Evolutionary conservation across 2,888 invertebrate genomes (phyloP), one percentile per base, ranked within the genome.

Genomic region (Digitonthophagus gazella): DNA sequence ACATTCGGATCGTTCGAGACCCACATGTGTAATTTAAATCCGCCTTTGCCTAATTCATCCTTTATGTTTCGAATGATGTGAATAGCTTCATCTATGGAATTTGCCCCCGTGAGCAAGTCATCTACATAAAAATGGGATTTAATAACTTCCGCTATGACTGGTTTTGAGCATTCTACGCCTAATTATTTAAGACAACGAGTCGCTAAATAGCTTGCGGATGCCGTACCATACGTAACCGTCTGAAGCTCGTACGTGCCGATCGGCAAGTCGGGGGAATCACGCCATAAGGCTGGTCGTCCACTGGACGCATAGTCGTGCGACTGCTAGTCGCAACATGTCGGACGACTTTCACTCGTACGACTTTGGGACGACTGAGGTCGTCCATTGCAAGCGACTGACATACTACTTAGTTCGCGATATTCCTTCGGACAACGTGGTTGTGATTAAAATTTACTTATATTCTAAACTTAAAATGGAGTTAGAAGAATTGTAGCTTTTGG

Each of bases 51-150:
- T 15, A 66, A 15, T 11, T 66, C 61, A 2, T 15, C 22, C 14
- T 22, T 6, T 58, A 69, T 4, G 15, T 65, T n/a, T 8, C 66
- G 57, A n/a, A 22, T 15, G 8, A 66, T 44, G 14, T 15, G n/a
- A 5, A 6, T 15, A 14, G 67, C 65, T 64, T 72, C 68, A 0
- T 69, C 55, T 15, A 68, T 16, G 0, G 70, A 58, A 14, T 58
- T 18, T 70, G 67, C 71, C 71, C 73, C 64, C 11, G 58, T 64
- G 14, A 64, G 18, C 5, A 72, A 16, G 63, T 73, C 18, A n/a
- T 61, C 18, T 4, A 5, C 61, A 15, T 61, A 19, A 54, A 54
- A 54, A 54, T 54, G 54, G 14, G 11, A n/a, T 54, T 2, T 54
- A n/a, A 54, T 54, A n/a, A 54, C 14, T 11, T 54, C 14, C 14